These are phyloP conservation scores for Sminthurinus signatus DNA, from an alignment of 1,140 invertebrate species.

Conservation along the genomic window DNA sequence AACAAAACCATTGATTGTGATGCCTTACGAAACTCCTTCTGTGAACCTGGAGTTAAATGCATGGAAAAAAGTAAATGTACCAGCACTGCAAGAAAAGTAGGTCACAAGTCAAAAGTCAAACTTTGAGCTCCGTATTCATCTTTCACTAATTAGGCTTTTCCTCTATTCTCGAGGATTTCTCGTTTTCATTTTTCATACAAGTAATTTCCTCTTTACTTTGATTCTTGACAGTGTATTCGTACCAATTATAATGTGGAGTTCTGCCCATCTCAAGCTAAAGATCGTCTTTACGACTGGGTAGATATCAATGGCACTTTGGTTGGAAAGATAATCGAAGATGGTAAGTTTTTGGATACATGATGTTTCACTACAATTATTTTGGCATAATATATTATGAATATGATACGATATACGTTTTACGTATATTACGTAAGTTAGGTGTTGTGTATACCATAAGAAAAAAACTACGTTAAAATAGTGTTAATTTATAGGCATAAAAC, in stretches of 20 bases:
- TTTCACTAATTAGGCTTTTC: background rate
- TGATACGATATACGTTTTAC: too few relatives aligned
- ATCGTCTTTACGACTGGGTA: slow-evolving; percentile 20
- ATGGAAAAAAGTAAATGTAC: slow-evolving; percentile 15
- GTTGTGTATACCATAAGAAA: too few relatives aligned
- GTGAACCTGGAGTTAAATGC: slow-evolving; percentile 16
- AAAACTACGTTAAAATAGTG: too few relatives aligned
- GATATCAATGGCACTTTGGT: slow-evolving; percentile 19
- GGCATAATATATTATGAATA: too few relatives aligned
- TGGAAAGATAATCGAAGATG: background rate
- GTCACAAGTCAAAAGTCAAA: background rate
- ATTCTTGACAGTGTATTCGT: slow-evolving; percentile 15
- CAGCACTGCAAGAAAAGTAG: slow-evolving; percentile 8
- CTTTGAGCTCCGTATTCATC: background rate
- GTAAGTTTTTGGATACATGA: slow-evolving; percentile 15
- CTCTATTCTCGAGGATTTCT: too few relatives aligned
- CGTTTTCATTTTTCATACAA: too few relatives aligned
- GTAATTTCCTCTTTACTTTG: too few relatives aligned
- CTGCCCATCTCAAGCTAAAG: slow-evolving; percentile 11
- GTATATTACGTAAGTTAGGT: too few relatives aligned
- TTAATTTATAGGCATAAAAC: too few relatives aligned
- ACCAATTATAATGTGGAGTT: slow-evolving; percentile 6
- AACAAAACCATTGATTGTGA: slow-evolving; percentile 16
- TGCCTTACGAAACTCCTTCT: background rate
- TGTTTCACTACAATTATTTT: too few relatives aligned